Evolutionary conservation across 2,888 invertebrate species (phyloP), one percentile per base, ranked within the genome.

Genomic region (Chymomyza fuscimana): DNA sequence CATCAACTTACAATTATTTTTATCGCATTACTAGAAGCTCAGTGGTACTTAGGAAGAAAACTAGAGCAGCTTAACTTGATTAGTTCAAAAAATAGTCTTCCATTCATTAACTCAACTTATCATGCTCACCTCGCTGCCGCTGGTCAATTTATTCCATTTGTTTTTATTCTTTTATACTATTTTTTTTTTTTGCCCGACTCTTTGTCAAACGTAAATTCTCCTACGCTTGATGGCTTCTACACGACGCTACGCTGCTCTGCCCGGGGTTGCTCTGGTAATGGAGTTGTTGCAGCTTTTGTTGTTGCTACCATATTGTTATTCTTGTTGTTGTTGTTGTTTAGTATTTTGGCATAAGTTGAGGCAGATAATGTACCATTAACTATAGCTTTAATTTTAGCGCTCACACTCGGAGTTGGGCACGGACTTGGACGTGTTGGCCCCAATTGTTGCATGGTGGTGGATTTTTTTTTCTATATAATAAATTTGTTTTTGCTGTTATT

Each of bases 281-380:
- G 65, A 86, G 79, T 74, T 78, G 70, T 73, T 68, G 78, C 68
- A 50, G 72, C 58, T 50, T 61, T 72, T 62, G 69, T 46, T 46
- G 40, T 46, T 46, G 40, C 40, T 46, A 32, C 32, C 5, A 32
- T 32, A 7, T 32, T 32, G 5, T 32, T 32, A 32, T 72, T 62
- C 68, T 46, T 46, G 40, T 46, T 46, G 40, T 12, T 12, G 12
- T 1, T 36, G 40, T 46, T 46, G 40, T 12, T 5, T 46, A 12
- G 12, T 46, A 46, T 46, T 46, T 46, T 46, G 40, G 40, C 40
- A 46, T 46, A 46, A 63, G 67, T 65, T 67, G 69, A 63, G 76
- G 67, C 79, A 79, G 75, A 83, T 83, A 87, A 86, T 86, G 82
- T 87, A 77, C 82, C 81, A 82, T 46, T 46, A 46, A 46, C 40